Percentiles rank a stretch among this genome's conserved stretches.
phyloP scores from a whole-genome alignment of 2,888 invertebrate species.

The Autographa pulchrina region DNA sequence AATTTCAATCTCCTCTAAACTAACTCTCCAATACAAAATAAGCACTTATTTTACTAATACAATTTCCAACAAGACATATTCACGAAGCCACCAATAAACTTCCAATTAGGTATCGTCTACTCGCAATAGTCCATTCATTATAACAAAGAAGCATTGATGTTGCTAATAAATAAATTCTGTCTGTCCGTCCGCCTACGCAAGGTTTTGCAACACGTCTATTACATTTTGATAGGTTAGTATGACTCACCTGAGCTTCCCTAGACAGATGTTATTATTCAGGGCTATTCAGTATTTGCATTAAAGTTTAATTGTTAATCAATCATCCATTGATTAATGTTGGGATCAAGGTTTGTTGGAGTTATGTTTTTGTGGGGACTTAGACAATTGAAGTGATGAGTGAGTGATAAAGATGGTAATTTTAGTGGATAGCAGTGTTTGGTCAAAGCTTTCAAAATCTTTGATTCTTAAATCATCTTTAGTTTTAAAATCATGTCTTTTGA shows the following conservation, averaged over 20 bases:
- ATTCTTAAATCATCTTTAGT: too few species aligned
- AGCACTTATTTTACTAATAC: slow-evolving; percentile 10
- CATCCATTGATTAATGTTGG: slow-evolving; percentile 13
- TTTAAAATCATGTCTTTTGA: too few species aligned
- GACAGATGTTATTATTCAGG: slow-evolving; percentile 62
- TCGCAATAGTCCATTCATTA: slow-evolving; percentile 64
- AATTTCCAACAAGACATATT: slow-evolving; percentile 46
- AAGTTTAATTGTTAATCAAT: slow-evolving; percentile 56
- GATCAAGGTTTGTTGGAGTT: slow-evolving; percentile 16
- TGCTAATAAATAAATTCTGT: slow-evolving; percentile 69
- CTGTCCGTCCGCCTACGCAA: slow-evolving; percentile 73
- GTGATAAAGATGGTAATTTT: too few species aligned
- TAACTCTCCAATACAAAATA: background rate
- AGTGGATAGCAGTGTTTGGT: too few species aligned
- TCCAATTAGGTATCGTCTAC: slow-evolving; percentile 55
- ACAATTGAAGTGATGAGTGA: background rate
- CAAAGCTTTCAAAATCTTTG: too few species aligned
- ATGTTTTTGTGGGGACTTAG: slow-evolving; percentile 7
- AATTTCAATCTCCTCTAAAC: too few species aligned
- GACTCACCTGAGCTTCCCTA: slow-evolving; percentile 67
- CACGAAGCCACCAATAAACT: slow-evolving; percentile 44
- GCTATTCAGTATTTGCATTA: slow-evolving; percentile 60
- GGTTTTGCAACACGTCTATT: slow-evolving; percentile 82
- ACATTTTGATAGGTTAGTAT: slow-evolving; percentile 76
- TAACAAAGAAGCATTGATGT: slow-evolving; percentile 68